Evolutionary conservation across 1,140 invertebrate genomes (phyloP), one percentile per base, ranked within the genome.

Genomic region (Cepaea nemoralis): DNA sequence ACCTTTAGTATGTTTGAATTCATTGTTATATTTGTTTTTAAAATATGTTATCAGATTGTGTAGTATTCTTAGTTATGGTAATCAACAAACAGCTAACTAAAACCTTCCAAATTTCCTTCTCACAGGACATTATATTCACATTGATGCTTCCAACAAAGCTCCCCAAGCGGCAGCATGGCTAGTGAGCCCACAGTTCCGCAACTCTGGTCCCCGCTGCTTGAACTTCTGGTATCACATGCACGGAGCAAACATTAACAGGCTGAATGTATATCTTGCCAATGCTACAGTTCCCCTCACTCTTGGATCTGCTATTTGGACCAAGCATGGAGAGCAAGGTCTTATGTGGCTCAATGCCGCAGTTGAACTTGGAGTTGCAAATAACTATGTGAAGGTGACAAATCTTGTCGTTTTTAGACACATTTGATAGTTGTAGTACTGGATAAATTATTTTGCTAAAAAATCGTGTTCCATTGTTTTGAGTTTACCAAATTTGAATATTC

Each of bases 51-150:
- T n/a, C n/a, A n/a, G n/a, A n/a, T n/a, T n/a, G n/a, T n/a, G n/a
- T n/a, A n/a, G n/a, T n/a, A n/a, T n/a, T n/a, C n/a, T n/a, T n/a
- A n/a, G n/a, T n/a, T n/a, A n/a, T n/a, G n/a, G n/a, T n/a, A n/a
- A n/a, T n/a, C n/a, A n/a, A n/a, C n/a, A n/a, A n/a, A n/a, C n/a
- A n/a, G n/a, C n/a, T n/a, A n/a, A n/a, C n/a, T n/a, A n/a, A n/a
- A n/a, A n/a, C n/a, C n/a, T n/a, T n/a, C n/a, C n/a, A n/a, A n/a
- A 55, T 24, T 55, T 55, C 22, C 19, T 1, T 77, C 77, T 45
- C 37, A 59, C 48, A 55, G 95, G 95, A 27, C 93, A 95, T 88
- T 96, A 95, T 89, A 93, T 96, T 91, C 96, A 95, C 87, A 94
- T 96, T 55, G 95, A 96, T 86, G 94, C 95, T 10, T 87, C 87